Conservation (phyloP, 92 coral and sea anemone species). For the Palythoa grandis region DNA sequence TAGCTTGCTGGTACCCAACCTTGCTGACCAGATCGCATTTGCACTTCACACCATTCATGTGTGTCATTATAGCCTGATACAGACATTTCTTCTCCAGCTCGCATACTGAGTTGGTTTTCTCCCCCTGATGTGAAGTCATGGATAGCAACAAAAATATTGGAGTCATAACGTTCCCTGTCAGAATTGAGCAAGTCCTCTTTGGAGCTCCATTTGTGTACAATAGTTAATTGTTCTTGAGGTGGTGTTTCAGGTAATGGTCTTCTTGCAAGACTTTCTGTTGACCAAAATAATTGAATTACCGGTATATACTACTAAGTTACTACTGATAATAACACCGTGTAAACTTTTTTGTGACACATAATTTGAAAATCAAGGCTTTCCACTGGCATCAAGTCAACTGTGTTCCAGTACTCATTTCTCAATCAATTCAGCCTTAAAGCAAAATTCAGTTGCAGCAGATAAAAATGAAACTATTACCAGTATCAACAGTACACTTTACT, state of each 20-base stretch:
- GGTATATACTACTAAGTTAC: too few species aligned
- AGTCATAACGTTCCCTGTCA: conserved; percentile 68
- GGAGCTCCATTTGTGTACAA: conserved; percentile 77
- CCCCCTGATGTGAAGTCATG: conserved; percentile 93
- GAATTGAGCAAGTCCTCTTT: conserved; percentile 67
- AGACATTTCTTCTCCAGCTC: conserved; percentile 88
- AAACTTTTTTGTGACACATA: too few species aligned
- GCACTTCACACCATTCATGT: conserved; percentile 94
- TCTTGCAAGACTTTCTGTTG: conserved; percentile 69
- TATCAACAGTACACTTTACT: too few species aligned
- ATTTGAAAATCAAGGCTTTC: too few species aligned
- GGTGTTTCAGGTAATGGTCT: conserved; percentile 98
- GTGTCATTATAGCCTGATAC: conserved; percentile 80
- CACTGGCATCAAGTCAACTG: too few species aligned
- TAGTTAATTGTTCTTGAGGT: conserved; percentile 60
- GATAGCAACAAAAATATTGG: conserved; percentile 83
- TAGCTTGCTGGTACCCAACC: conserved; percentile 97
- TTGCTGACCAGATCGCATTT: conserved; percentile 83
- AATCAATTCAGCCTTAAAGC: too few species aligned
- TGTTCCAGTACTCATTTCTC: too few species aligned
- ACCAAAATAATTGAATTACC: background rate
- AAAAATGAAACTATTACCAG: too few species aligned
- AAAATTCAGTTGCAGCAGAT: too few species aligned
- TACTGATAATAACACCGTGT: too few species aligned
- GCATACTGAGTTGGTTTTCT: conserved; percentile 84